Conservation (phyloP, 2,797 vertebrate species). For the Paratrypauchen microcephalus region DNA sequence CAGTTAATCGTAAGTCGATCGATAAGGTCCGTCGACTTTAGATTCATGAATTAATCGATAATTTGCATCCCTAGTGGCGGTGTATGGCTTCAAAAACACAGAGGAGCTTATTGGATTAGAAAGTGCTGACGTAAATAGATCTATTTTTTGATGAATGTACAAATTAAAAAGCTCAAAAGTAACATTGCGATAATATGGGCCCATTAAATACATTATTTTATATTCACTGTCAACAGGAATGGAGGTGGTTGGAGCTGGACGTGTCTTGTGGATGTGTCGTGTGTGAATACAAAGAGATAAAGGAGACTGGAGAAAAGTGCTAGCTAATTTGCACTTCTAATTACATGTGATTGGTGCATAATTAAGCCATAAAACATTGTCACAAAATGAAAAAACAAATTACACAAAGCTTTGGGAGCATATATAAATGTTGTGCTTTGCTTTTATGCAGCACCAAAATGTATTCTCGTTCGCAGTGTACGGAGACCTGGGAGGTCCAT, state of each 20-base stretch:
- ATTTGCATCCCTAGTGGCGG: neutral
- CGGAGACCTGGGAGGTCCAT: too few relatives aligned
- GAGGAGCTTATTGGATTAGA: neutral
- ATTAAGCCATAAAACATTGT: conserved; percentile 9
- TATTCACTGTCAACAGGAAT: neutral
- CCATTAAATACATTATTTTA: neutral
- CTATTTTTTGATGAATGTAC: neutral
- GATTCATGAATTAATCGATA: too few relatives aligned
- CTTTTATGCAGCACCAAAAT: neutral
- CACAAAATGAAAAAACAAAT: neutral
- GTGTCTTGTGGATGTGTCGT: neutral
- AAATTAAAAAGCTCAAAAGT: neutral
- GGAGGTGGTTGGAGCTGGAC: neutral
- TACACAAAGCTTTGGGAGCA: neutral
- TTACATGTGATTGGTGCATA: neutral
- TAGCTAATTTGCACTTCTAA: conserved; percentile 5
- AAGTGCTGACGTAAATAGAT: neutral
- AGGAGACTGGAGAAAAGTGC: neutral
- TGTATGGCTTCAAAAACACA: neutral
- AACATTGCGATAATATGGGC: neutral
- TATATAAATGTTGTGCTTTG: neutral
- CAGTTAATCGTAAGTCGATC: too few relatives aligned
- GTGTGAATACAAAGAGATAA: neutral
- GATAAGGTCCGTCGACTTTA: too few relatives aligned
- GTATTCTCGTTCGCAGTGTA: conserved; percentile 39